Percentiles rank a stretch among this genome's conserved stretches.
Conservation (phyloP, 2,888 invertebrate species). For the Rhabditoides inermis region DNA sequence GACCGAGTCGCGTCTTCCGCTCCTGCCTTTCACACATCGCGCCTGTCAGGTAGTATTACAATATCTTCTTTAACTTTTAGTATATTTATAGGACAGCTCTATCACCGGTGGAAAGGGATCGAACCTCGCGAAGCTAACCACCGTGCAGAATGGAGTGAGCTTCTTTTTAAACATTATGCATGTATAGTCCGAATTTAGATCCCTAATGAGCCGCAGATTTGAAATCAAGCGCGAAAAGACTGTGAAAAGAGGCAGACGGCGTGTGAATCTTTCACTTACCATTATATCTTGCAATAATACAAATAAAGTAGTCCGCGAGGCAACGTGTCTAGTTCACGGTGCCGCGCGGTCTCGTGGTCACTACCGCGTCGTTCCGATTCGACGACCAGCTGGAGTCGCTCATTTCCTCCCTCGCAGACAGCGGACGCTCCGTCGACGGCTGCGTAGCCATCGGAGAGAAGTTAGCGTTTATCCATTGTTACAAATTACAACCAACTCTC, state of each 20-base stretch:
- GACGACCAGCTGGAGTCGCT: constrained; percentile 18
- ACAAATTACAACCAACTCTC: too few relatives aligned
- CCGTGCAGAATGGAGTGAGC: constrained; percentile 39
- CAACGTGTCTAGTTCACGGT: constrained; percentile 23
- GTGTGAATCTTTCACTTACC: neutral
- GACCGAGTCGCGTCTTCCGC: constrained; percentile 12
- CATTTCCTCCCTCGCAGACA: neutral
- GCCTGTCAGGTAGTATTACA: constrained; percentile 41
- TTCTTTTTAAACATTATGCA: neutral
- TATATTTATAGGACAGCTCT: constrained; percentile 46
- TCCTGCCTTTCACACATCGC: constrained; percentile 29
- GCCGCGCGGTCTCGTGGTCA: constrained; percentile 37
- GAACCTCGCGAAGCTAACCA: constrained; percentile 65
- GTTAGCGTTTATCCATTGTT: constrained; percentile 1
- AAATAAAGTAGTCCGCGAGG: neutral
- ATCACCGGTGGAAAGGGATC: constrained; percentile 73
- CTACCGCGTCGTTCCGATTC: constrained; percentile 29
- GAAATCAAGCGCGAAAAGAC: too few relatives aligned
- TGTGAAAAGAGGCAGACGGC: too few relatives aligned
- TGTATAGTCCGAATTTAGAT: neutral
- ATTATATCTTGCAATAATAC: constrained; percentile 1
- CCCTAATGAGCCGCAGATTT: neutral
- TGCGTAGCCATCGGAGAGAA: constrained; percentile 3
- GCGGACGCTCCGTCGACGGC: constrained; percentile 1
- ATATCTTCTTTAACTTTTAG: too few relatives aligned